Conservation (phyloP, 2,797 vertebrate species). For the Galagoides demidoff region DNA sequence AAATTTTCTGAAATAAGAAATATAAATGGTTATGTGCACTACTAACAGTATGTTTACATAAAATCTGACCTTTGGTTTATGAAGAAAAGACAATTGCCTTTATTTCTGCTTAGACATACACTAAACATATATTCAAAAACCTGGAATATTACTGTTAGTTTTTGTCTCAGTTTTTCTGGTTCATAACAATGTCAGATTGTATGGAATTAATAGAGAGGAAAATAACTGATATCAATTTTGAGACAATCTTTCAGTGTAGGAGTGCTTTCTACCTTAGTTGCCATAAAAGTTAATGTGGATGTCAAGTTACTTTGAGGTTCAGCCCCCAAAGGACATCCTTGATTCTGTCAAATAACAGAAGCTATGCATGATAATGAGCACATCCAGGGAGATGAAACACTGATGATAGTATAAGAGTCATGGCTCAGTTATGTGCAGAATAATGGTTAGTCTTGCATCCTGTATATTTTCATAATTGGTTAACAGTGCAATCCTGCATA, state of each 20-base stretch:
- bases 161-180: background rate
- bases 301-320: constrained; percentile 73
- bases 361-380: constrained; percentile 70
- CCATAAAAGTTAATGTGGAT: constrained; percentile 79
- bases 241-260: constrained; percentile 38
- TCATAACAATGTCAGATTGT: constrained; percentile 24
- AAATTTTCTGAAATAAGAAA: background rate
- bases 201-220: background rate
- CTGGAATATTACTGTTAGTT: background rate
- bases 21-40: background rate
- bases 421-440: constrained; percentile 58
- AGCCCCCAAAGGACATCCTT: constrained; percentile 67
- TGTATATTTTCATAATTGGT: constrained; percentile 40
- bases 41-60: background rate
- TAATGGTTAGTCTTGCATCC: background rate
- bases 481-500: background rate
- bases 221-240: constrained; percentile 50
- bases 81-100: background rate
- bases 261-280: constrained; percentile 61
- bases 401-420: constrained; percentile 55
- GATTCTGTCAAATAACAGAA: constrained; percentile 59
- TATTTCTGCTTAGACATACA: background rate
- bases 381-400: constrained; percentile 51
- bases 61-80: background rate
- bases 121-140: constrained; percentile 18